Base-by-base conservation (phyloP, 2,113 vertebrate species). In the Gymnobelideus leadbeateri region DNA sequence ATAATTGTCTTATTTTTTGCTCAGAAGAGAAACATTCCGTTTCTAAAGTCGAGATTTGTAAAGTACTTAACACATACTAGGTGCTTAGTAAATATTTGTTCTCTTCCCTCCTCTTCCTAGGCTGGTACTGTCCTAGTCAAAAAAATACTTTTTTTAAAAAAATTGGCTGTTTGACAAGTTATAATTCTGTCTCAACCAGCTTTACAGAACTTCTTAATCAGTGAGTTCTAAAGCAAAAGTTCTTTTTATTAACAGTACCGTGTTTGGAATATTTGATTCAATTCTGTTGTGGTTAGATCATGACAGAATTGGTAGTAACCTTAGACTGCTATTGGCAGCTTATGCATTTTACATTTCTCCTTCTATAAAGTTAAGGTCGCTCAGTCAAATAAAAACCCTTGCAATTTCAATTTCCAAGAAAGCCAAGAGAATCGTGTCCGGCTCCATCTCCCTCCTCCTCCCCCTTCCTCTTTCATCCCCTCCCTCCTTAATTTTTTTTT, bases 331-430 rank as follows among this genome's bases (percentile, higher is more conserved):
- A 77, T 1, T 1, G n/a, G 95, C 97, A 89, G 89, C 90, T 89
- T 10, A 1, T n/a, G 94, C 91, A 90, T 97, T 95, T 97, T 94
- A 89, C 93, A 50, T 95, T 97, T 94, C 57, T 92, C 91, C 93
- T 94, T 26, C 10, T 89, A 54, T 43, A 61, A 95, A 77, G 93
- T 31, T 43, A 94, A 97, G 94, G 97, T 52, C 19, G 93, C 93
- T 93, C 61, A 23, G 0, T 46, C 46, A n/a, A 52, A 94, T 25
- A 93, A 68, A 91, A 94, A n/a, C 51, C 89, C 94, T 21, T 84
- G 90, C 95, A 50, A 90, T 92, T 92, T 23, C 49, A 93, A 94
- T 92, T 95, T 95, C 96, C 95, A 90, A 61, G 93, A 94, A 96
- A 92, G 92, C 46, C 89, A 24, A 26, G 93, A 53, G 91, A 89